Conservation (phyloP, 2,888 invertebrate species). For the Sphaerophoria taeniata region DNA sequence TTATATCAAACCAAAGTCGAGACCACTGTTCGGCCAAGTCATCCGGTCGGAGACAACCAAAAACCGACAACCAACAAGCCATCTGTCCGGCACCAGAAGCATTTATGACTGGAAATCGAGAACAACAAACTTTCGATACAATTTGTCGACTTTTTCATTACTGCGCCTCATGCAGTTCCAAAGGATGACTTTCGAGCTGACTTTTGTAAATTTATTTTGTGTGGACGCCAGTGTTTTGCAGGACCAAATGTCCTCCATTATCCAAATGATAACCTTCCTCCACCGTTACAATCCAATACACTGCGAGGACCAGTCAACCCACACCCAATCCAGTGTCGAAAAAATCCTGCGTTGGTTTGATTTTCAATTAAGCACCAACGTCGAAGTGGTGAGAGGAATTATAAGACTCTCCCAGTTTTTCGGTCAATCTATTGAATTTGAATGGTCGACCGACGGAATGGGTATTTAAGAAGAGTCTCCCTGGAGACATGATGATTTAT, state of each 20-base stretch:
- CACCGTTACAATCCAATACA: not conserved
- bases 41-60: constrained; percentile 54
- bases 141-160: constrained; percentile 1
- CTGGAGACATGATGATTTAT: constrained; percentile 55
- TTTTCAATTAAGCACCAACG: constrained; percentile 46
- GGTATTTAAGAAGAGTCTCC: constrained; percentile 3
- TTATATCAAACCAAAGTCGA: constrained; percentile 50
- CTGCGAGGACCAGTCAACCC: not conserved
- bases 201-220: constrained; percentile 55
- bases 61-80: constrained; percentile 48
- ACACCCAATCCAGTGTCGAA: not conserved
- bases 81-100: constrained; percentile 39
- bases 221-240: constrained; percentile 34
- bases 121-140: constrained; percentile 54
- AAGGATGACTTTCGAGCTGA: constrained; percentile 28
- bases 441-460: not conserved
- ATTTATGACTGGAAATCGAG: constrained; percentile 56
- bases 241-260: constrained; percentile 35
- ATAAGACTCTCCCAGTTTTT: not conserved
- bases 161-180: not conserved
- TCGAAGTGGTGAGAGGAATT: constrained; percentile 47
- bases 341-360: constrained; percentile 4
- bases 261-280: not conserved
- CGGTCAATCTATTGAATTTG: too few species aligned
- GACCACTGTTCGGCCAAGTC: constrained; percentile 47